Evolutionary conservation across 2,797 vertebrate genomes (phyloP).

Genomic region (Gobio occitaniae): DNA sequence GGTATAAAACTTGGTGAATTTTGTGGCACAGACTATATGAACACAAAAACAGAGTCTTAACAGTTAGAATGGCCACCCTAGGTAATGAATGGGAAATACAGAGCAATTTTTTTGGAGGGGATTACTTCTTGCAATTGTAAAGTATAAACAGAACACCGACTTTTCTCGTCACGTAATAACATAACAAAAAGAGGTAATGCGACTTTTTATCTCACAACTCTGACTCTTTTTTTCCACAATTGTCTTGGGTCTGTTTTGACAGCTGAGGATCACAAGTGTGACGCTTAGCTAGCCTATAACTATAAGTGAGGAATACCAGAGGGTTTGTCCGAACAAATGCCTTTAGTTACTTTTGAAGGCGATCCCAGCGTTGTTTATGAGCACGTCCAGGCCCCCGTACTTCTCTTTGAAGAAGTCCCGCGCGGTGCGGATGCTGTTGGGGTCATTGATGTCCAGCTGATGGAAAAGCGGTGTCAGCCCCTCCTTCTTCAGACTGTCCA

Average conservation of each 20-base stretch:
- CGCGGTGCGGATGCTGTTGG: slow-evolving; percentile 79
- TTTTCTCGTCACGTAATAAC: too few relatives aligned
- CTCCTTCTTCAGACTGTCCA: slow-evolving; percentile 79
- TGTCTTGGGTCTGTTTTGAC: not conserved
- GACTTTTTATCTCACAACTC: too few relatives aligned
- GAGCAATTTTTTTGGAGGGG: too few relatives aligned
- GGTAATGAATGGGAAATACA: too few relatives aligned
- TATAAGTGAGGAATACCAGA: not conserved
- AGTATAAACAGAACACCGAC: too few relatives aligned
- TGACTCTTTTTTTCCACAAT: too few relatives aligned
- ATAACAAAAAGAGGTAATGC: too few relatives aligned
- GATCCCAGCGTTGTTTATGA: slow-evolving; percentile 91
- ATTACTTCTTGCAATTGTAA: too few relatives aligned
- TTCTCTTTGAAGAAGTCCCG: slow-evolving; percentile 79
- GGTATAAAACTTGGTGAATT: not conserved
- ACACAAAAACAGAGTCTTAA: too few relatives aligned
- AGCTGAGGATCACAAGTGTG: not conserved
- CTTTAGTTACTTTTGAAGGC: slow-evolving; percentile 84
- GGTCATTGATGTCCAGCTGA: slow-evolving; percentile 87
- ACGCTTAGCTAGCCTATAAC: too few relatives aligned
- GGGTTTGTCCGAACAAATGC: not conserved
- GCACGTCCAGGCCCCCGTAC: slow-evolving; percentile 85
- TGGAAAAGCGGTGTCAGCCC: slow-evolving; percentile 82
- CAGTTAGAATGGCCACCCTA: too few relatives aligned
- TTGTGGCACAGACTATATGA: too few relatives aligned